Base-by-base conservation (phyloP, 2,888 invertebrate genomes). In the Acrobasis suavella region DNA sequence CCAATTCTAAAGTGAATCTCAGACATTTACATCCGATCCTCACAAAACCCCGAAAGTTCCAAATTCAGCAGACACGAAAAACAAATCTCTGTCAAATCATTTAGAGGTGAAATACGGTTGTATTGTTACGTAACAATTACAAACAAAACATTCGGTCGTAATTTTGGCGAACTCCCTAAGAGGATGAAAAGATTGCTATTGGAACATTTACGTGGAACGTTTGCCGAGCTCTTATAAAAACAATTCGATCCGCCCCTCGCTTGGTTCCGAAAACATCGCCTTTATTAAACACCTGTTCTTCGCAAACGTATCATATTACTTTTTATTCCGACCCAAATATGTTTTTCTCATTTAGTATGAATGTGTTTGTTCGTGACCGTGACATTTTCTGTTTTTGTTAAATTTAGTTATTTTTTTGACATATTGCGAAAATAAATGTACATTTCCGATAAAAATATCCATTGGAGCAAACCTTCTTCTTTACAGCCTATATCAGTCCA, bases 261-360 rank as follows among this genome's bases (percentile, higher is more conserved):
- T 39, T 52, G 50, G 22, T 8, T 32, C 32, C 32, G 59, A 60
- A 62, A 65, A 62, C 58, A 65, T 64, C 49, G 55, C 42, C 39
- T 60, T 62, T 65, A 62, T 65, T 60, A 62, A 62, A 65, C 62
- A 49, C 56, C 58, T 49, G 42, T 56, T 60, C 62, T 49, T 49
- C 55, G 49, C 65, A 12, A 60, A 39, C 59, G 10, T 50, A 38
- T n/a, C 17, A 32, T 52, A 59, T 60, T 60, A 38, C 50, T 60
- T 60, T 60, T 60, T 59, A 38, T 50, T 8, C 12, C 50, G 17
- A 50, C 12, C 9, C 38, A 38, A 50, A 60, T 15, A 38, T 50
- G 38, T 50, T 38, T 46, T 32, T 17, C 22, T 39, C 32, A 52
- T 56, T 16, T 17, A 39, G 16, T 42, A 14, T 39, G 14, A 3